Evolutionary conservation across 2,888 invertebrate species (phyloP), one percentile per base, ranked within the genome.

Genomic region (Leptopilina syphax): DNA sequence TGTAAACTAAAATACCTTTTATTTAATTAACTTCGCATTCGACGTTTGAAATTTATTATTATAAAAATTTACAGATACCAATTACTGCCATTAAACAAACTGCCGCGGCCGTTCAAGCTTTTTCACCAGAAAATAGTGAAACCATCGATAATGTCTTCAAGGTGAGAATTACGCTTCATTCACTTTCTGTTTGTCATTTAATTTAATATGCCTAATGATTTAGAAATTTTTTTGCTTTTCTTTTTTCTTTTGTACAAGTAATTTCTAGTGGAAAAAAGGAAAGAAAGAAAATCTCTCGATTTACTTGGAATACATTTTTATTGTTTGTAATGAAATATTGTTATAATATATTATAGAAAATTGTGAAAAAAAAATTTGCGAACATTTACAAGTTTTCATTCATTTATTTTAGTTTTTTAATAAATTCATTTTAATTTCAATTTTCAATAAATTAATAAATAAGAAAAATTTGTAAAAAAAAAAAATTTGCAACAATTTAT

Each of bases 61-160:
- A 68, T 44, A 68, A 18, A 77, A 80, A 80, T 80, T 79, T 80
- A 34, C 83, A 91, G 91, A 91, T 91, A 79, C 90, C 91, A 57
- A 89, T 91, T 63, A 85, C 88, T 12, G 88, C 88, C 24, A 89
- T 91, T 73, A 87, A 84, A 70, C 88, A 89, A 80, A 90, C 89
- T 2, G 86, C 89, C 3, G 85, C 85, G 0, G 89, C 88, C 0
- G 90, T 87, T n/a, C 89, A 90, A 65, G 70, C 81, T 0, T 85
- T 88, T 76, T 88, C 85, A 13, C 90, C 90, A 13, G 83, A 87
- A 65, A 89, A 89, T 76, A 85, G 85, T 8, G 82, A 86, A 24
- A 80, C 83, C 3, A 89, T 90, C n/a, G 86, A 87, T 73, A 88
- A 83, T 77, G 83, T 90, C 34, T 85, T 90, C 18, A 85, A 91